Percentiles rank a stretch among this genome's conserved stretches.
Conservation (phyloP, 2,888 invertebrate species). For the Microctonus aethiopoides region DNA sequence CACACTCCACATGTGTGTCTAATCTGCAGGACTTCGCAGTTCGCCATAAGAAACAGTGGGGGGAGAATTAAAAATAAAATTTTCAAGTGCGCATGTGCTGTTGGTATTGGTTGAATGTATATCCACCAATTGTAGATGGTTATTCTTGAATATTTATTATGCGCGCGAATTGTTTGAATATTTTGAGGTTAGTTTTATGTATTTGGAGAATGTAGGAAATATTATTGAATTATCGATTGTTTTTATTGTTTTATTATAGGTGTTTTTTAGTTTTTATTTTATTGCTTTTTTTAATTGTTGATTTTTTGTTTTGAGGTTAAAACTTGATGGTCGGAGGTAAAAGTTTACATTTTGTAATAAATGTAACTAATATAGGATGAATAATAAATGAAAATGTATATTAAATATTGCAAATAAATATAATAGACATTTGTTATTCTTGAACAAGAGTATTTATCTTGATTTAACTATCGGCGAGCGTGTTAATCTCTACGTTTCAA, state of each 20-base stretch:
- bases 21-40: neutral
- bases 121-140: neutral
- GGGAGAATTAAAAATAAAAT: conserved; percentile 20
- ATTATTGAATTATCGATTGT: neutral
- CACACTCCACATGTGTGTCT: too few species aligned
- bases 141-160: neutral
- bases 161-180: neutral
- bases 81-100: conserved; percentile 11
- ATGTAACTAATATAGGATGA: too few species aligned
- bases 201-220: neutral
- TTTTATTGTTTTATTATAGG: neutral
- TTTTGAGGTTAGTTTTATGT: neutral
- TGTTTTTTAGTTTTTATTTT: neutral
- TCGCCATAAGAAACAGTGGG: conserved; percentile 8
- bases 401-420: too few species aligned
- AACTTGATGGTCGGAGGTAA: too few species aligned
- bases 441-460: neutral
- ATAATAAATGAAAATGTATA: too few species aligned
- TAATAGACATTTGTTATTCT: neutral
- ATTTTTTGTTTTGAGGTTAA: neutral
- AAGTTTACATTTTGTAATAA: too few species aligned
- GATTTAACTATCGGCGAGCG: neutral
- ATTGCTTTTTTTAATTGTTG: neutral
- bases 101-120: neutral
- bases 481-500: neutral